Evolutionary conservation across 1,140 invertebrate genomes (phyloP).

Genomic region (Pseudomyrmex concolor): DNA sequence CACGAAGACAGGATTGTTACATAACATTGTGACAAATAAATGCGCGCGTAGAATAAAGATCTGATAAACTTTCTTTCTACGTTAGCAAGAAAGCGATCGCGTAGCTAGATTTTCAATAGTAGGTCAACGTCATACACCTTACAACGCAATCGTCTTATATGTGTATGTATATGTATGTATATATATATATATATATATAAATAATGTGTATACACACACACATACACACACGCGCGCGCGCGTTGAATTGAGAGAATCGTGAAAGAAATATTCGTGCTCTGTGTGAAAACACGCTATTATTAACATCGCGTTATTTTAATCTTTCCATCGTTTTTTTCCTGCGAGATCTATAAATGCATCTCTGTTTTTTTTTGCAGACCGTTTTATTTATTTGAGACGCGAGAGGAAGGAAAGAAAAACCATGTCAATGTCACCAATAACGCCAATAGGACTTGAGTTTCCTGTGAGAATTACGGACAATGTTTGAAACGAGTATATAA

Average conservation of each 20-base stretch:
- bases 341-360: not conserved
- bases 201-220: too few relatives aligned
- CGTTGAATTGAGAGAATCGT: slow-evolving; percentile 2
- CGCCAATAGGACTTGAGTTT: too few relatives aligned
- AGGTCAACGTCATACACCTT: not conserved
- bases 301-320: not conserved
- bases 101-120: not conserved
- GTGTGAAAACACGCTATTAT: not conserved
- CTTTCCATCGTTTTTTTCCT: not conserved
- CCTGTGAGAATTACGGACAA: too few relatives aligned
- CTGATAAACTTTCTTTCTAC: not conserved
- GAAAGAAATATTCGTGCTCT: not conserved
- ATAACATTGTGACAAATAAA: not conserved
- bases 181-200: too few relatives aligned
- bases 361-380: not conserved
- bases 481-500: too few relatives aligned
- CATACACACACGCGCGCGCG: too few relatives aligned
- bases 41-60: not conserved
- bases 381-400: not conserved
- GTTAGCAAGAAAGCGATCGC: slow-evolving; percentile 1
- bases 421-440: too few relatives aligned
- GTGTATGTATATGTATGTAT: too few relatives aligned
- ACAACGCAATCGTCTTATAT: not conserved
- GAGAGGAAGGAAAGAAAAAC: too few relatives aligned
- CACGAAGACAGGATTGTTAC: too few relatives aligned